phyloP scores from a whole-genome alignment of 2,797 vertebrate genomes.

The Neosalanx taihuensis region DNA sequence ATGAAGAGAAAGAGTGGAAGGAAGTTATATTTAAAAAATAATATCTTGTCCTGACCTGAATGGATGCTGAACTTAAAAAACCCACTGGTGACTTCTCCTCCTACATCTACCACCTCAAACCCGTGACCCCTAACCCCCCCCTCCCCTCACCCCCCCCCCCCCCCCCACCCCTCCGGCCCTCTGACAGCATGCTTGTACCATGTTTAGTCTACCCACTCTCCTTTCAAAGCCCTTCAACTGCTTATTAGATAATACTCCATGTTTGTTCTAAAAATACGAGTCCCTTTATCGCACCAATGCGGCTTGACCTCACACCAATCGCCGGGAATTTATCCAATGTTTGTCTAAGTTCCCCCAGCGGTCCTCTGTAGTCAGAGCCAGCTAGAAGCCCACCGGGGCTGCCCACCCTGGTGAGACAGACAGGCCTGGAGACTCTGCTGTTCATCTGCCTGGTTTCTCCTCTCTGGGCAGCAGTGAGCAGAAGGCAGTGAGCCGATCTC shows the following conservation, averaged over 20 bases:
- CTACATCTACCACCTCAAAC: not conserved
- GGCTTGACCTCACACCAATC: slow-evolving; percentile 48
- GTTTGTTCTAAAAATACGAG: slow-evolving; percentile 53
- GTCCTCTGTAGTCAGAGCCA: slow-evolving; percentile 35
- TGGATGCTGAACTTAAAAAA: not conserved
- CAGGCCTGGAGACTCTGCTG: not conserved
- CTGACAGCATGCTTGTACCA: slow-evolving; percentile 32
- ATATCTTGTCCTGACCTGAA: not conserved
- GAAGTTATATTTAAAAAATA: not conserved
- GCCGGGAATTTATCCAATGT: slow-evolving; percentile 44
- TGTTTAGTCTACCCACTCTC: slow-evolving; percentile 53
- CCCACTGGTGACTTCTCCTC: too few species aligned
- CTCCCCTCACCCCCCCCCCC: not conserved
- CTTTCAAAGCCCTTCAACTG: slow-evolving; percentile 47
- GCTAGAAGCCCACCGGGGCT: not conserved
- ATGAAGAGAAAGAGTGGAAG: not conserved
- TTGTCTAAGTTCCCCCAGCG: slow-evolving; percentile 47
- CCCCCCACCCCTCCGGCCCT: not conserved
- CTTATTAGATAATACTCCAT: slow-evolving; percentile 56
- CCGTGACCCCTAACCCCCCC: not conserved
- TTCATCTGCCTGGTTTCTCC: slow-evolving; percentile 22
- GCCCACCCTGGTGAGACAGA: not conserved
- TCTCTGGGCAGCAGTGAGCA: slow-evolving; percentile 20
- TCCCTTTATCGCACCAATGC: slow-evolving; percentile 46
- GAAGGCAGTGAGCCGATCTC: slow-evolving; percentile 28